phyloP scores from a whole-genome alignment of 2,113 vertebrate genomes.

The human (Homo sapiens) region DNA sequence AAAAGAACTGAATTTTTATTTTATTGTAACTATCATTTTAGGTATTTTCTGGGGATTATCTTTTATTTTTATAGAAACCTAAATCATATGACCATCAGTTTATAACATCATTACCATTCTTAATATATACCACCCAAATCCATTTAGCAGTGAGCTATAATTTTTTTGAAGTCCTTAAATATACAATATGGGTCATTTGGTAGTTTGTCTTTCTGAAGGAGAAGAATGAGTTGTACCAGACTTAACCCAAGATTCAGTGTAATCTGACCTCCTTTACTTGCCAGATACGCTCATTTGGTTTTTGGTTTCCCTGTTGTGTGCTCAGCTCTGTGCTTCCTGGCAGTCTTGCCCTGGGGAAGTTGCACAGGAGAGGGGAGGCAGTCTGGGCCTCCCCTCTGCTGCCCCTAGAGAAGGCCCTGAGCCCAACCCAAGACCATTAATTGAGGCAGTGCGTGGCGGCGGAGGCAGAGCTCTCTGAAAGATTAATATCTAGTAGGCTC shows the following conservation, averaged over 20 bases:
- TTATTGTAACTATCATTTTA: constrained; percentile 38
- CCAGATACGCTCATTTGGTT: constrained; percentile 17
- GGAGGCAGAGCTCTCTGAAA: background rate
- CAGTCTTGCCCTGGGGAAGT: background rate
- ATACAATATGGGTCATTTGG: constrained; percentile 34
- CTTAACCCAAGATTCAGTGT: background rate
- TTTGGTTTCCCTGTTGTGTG: constrained; percentile 47
- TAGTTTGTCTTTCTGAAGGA: constrained; percentile 35
- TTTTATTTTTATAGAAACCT: constrained; percentile 41
- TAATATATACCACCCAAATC: constrained; percentile 34
- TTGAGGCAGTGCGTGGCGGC: background rate
- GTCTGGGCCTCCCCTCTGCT: background rate
- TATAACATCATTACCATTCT: constrained; percentile 15
- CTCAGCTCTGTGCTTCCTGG: constrained; percentile 4
- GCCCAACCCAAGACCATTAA: constrained; percentile 14
- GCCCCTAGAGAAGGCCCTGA: background rate
- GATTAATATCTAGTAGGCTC: background rate
- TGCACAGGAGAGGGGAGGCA: background rate
- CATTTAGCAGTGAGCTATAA: constrained; percentile 26
- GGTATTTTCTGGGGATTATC: constrained; percentile 1
- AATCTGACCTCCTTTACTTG: constrained; percentile 31
- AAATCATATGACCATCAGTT: background rate
- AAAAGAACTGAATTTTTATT: constrained; percentile 37
- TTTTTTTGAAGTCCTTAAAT: constrained; percentile 48
- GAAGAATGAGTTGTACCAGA: background rate